A percentile compares a stretch with the other conserved stretches of the same genome.
Evolutionary conservation across 2,888 invertebrate genomes (phyloP).

Genomic region (Tiliacea citrago): DNA sequence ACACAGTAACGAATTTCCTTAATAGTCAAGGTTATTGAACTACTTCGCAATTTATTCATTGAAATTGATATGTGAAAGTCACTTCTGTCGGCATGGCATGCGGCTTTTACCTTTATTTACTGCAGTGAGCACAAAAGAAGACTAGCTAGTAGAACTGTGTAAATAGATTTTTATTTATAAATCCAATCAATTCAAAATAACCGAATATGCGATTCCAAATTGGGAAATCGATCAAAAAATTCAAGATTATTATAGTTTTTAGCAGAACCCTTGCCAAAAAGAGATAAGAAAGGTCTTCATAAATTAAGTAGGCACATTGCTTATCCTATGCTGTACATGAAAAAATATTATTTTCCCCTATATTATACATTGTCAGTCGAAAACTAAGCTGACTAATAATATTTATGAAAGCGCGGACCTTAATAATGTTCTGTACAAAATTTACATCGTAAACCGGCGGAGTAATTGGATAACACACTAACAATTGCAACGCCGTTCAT

Average conservation of each 20-base stretch:
- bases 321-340: constrained; percentile 77
- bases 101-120: background rate
- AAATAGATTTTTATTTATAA: background rate
- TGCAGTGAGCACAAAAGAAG: constrained; percentile 21
- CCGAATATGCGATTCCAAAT: background rate
- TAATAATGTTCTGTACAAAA: constrained; percentile 54
- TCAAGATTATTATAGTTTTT: background rate
- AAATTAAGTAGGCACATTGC: constrained; percentile 69
- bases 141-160: background rate
- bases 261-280: constrained; percentile 40
- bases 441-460: constrained; percentile 49
- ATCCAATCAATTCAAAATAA: background rate
- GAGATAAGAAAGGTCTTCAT: constrained; percentile 55
- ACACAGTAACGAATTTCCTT: background rate
- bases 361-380: constrained; percentile 76
- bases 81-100: too few species aligned
- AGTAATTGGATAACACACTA: background rate
- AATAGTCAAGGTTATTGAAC: background rate
- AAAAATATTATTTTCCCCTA: constrained; percentile 70
- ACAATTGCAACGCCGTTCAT: background rate
- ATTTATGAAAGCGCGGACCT: constrained; percentile 3
- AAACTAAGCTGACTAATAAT: constrained; percentile 55
- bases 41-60: too few species aligned
- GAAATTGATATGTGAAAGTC: background rate
- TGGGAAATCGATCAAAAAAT: background rate